Base-by-base conservation (phyloP, 2,797 vertebrate genomes). In the Chaetodon trifasciatus region DNA sequence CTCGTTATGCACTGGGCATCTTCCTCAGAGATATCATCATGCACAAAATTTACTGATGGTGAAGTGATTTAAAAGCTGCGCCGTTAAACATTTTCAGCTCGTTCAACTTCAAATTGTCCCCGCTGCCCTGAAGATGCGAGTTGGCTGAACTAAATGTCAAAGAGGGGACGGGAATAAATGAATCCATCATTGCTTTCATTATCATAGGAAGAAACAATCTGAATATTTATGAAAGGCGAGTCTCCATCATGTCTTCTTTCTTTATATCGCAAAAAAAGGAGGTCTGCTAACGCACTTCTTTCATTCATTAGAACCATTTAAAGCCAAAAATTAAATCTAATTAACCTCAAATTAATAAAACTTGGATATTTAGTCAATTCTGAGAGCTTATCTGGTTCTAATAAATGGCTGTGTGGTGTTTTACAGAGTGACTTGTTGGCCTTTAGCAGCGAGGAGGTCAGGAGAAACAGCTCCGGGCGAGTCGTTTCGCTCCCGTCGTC, bases 401-500 rank as follows among this genome's bases (percentile, higher is more conserved):
- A 1, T 19, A 19, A 24, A 65, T 56, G 37, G 12, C 63, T n/a
- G 8, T 24, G 4, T 57, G 28, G 39, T 65, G 37, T 81, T 77
- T 70, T 37, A 42, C 16, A 32, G 28, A 4, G 47, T 11, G 15
- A 68, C 58, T 42, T 11, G 56, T 61, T 78, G 84, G 88, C 82
- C 82, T 78, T 69, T 69, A 21, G 52, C 53, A 37, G 47, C 65
- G 37, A 23, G 0, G 13, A 57, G 70, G 84, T 85, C 71, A 32
- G 66, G 66, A 42, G 10, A 76, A 68, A 68, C 65, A 46, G 66
- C 66, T 78, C 55, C 6, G 32, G n/a, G 68, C 40, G 32, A 62
- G 60, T 47, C 19, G 70, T 64, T 85, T 46, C 24, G 32, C 37
- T 70, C 60, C 52, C 72, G 21, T 32, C 37, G 47, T 75, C 46